Base-by-base conservation (phyloP, 35 echinoderm and acorn worm species). In the Apostichopus parvimensis region DNA sequence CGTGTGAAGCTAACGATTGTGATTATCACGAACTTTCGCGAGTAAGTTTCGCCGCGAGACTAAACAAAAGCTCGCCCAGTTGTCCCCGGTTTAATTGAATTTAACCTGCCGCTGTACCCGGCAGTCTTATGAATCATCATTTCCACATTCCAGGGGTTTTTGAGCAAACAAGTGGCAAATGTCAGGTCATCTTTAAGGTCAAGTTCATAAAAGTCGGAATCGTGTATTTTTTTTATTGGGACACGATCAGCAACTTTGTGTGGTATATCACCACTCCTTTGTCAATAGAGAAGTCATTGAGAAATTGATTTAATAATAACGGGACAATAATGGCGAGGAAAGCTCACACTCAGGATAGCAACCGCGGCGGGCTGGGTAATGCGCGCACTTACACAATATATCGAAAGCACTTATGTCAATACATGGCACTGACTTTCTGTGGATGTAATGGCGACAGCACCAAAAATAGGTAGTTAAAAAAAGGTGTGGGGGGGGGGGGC, bases 121-220 rank as follows among this genome's bases (percentile, higher is more conserved):
- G 24, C 22, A 52, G 64, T n/a, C 57, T 52, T 34, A 45, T 88
- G 86, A 88, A 88, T 88, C 86, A 88, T 88, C 86, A 54, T 5
- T 88, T 88, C 86, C 86, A 88, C 62, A 88, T 88, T 88, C 86
- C 86, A 88, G 20, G 21, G 62, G 24, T 59, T 60, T 82, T 88
- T 54, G 14, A 57, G 62, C 60, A 88, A 88, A 88, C 86, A 88
- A 88, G 86, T 73, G 86, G 68, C 23, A 18, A 72, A 88, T 72
- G 60, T 72, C 13, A 21, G 86, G 86, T 88, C 86, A 88, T 15
- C 34, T 64, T 58, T 54, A 54, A n/a, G 86, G 86, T 88, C 86
- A 73, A 68, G 86, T 73, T 66, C 60, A 72, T 73, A 54, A 88
- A 88, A 68, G 86, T 72, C 85, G 25, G 58, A 87, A 58, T 56